phyloP scores from a whole-genome alignment of 2,888 invertebrate genomes.

The Oeneis ivallda region DNA sequence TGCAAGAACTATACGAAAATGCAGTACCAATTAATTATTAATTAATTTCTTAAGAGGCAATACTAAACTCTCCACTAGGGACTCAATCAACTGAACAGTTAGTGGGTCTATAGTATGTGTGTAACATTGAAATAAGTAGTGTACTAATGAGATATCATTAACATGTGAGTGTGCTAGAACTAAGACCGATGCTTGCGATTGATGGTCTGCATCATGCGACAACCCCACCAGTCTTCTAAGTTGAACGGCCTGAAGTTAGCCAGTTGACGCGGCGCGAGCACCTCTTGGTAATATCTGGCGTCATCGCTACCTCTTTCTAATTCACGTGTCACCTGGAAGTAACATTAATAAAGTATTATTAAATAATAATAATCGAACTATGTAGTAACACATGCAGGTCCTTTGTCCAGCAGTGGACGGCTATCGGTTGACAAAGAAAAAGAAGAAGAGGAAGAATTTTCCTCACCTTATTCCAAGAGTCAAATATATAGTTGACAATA shows the following conservation, averaged over 20 bases:
- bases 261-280: constrained; percentile 78
- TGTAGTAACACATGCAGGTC: too few species aligned
- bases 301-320: constrained; percentile 79
- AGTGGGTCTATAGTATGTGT: too few species aligned
- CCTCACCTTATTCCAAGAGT: constrained; percentile 86
- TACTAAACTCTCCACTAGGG: too few species aligned
- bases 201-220: constrained; percentile 85
- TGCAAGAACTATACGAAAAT: too few species aligned
- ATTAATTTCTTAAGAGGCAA: too few species aligned
- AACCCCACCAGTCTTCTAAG: constrained; percentile 89
- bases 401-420: too few species aligned
- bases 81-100: too few species aligned
- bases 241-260: constrained; percentile 90
- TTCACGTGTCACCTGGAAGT: constrained; percentile 79
- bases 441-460: background rate
- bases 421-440: too few species aligned
- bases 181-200: constrained; percentile 79
- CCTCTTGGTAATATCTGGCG: constrained; percentile 85
- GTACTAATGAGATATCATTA: constrained; percentile 47
- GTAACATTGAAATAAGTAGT: background rate
- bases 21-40: too few species aligned
- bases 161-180: constrained; percentile 44
- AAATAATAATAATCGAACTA: background rate
- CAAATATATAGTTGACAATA: constrained; percentile 89
- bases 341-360: background rate